These are phyloP conservation scores for Drosophila sordidula DNA, from an alignment of 2,888 invertebrate species.

Conservation along the genomic window DNA sequence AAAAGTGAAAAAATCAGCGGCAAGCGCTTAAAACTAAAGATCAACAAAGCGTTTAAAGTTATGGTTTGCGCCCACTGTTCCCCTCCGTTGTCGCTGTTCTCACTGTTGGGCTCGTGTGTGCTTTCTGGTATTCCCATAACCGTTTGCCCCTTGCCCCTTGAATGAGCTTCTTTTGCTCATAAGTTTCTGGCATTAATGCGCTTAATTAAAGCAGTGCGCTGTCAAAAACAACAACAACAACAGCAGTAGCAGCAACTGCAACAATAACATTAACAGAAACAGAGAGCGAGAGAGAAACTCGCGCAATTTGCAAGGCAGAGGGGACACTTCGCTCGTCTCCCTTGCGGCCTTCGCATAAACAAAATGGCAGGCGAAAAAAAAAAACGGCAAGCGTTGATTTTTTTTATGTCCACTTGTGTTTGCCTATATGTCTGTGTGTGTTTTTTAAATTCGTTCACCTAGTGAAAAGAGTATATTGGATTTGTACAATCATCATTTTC, in stretches of 20 bases:
- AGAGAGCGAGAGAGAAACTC: slow-evolving; percentile 14
- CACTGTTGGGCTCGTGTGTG: slow-evolving; percentile 9
- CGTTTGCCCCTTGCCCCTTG: slow-evolving; percentile 1
- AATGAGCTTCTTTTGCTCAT: slow-evolving; percentile 47
- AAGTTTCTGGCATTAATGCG: slow-evolving; percentile 78
- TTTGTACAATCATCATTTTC: too few relatives aligned
- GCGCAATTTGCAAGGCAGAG: slow-evolving; percentile 58
- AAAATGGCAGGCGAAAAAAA: slow-evolving; percentile 52
- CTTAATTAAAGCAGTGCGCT: slow-evolving; percentile 74
- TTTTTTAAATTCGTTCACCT: too few relatives aligned
- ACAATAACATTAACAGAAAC: slow-evolving; percentile 27
- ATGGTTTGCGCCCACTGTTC: slow-evolving; percentile 47
- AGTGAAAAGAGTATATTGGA: too few relatives aligned
- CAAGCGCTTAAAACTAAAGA: slow-evolving; percentile 63
- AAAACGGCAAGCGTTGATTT: slow-evolving; percentile 46
- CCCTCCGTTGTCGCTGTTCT: neutral
- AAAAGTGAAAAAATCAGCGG: slow-evolving; percentile 24
- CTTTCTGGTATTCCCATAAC: slow-evolving; percentile 26
- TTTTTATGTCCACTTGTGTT: slow-evolving; percentile 21
- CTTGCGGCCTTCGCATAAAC: slow-evolving; percentile 40
- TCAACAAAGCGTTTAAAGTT: slow-evolving; percentile 76
- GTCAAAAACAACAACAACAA: slow-evolving; percentile 45
- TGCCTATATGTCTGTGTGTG: neutral
- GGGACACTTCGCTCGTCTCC: slow-evolving; percentile 24
- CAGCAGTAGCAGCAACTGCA: slow-evolving; percentile 13